phyloP scores from a whole-genome alignment of 2,888 invertebrate genomes.

The Entomobrya proxima region DNA sequence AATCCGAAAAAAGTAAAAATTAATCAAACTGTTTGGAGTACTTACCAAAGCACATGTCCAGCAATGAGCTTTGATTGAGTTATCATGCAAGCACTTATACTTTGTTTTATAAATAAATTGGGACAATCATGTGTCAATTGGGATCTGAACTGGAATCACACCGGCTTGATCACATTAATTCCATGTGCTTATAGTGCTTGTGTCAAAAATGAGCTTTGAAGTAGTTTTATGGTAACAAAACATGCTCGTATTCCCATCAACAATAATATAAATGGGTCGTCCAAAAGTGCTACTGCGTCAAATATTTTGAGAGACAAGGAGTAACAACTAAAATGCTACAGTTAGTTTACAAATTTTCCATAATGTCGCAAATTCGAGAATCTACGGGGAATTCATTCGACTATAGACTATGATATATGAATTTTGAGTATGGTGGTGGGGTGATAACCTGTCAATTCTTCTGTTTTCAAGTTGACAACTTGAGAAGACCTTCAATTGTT shows the following conservation, averaged over 20 bases:
- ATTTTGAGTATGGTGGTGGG: not conserved
- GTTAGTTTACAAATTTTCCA: too few relatives aligned
- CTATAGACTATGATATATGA: too few relatives aligned
- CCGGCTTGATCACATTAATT: not conserved
- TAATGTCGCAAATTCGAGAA: too few relatives aligned
- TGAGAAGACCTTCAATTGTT: not conserved
- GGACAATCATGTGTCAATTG: slow-evolving; percentile 7
- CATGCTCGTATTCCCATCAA: too few relatives aligned
- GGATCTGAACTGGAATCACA: not conserved
- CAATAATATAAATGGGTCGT: too few relatives aligned
- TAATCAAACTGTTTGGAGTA: not conserved
- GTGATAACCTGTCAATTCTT: not conserved
- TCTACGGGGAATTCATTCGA: too few relatives aligned
- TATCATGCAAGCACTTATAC: not conserved
- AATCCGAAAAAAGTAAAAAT: not conserved
- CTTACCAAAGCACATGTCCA: not conserved
- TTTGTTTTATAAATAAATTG: not conserved
- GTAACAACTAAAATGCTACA: too few relatives aligned
- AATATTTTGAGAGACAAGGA: too few relatives aligned
- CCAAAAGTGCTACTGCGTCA: too few relatives aligned
- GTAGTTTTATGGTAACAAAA: too few relatives aligned
- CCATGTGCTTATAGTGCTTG: slow-evolving; percentile 4
- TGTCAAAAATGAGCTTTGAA: too few relatives aligned
- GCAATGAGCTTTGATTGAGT: not conserved
- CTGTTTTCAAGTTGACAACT: slow-evolving; percentile 14